These are phyloP conservation scores for Cyclura pinguis DNA, from an alignment of 2,797 vertebrate genomes.

Conservation along the genomic window DNA sequence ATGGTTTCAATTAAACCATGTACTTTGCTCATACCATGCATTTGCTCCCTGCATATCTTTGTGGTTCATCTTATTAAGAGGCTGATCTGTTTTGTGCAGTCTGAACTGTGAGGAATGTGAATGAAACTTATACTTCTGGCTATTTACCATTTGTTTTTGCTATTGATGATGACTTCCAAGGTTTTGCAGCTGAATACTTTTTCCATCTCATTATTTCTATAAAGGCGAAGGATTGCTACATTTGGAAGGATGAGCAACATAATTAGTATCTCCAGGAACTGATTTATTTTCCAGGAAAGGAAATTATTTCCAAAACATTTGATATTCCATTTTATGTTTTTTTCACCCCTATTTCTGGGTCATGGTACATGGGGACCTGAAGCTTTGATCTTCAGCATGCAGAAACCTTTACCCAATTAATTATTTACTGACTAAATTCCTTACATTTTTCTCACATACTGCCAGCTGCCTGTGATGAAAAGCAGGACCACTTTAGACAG, in stretches of 20 bases:
- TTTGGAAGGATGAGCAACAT: slow-evolving; percentile 18
- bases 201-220: slow-evolving; percentile 37
- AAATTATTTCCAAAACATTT: slow-evolving; percentile 38
- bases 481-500: slow-evolving; percentile 13
- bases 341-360: background rate
- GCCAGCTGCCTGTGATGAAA: slow-evolving; percentile 29
- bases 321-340: slow-evolving; percentile 36
- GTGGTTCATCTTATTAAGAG: background rate
- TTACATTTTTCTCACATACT: background rate
- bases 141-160: slow-evolving; percentile 34
- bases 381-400: slow-evolving; percentile 31
- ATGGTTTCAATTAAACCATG: background rate
- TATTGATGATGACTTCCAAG: slow-evolving; percentile 13
- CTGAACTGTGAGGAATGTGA: background rate
- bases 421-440: slow-evolving; percentile 39
- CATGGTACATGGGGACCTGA: slow-evolving; percentile 14
- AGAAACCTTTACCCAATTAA: slow-evolving; percentile 34
- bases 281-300: slow-evolving; percentile 13
- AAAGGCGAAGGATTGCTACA: background rate
- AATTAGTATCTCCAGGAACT: background rate
- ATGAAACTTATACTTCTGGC: slow-evolving; percentile 10
- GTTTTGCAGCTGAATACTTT: slow-evolving; percentile 14
- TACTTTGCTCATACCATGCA: background rate
- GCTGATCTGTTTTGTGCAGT: background rate
- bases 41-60: no score